These are phyloP conservation scores for Sebastes ruberrimus DNA, from an alignment of 2,797 vertebrate genomes.

Conservation along the genomic window DNA sequence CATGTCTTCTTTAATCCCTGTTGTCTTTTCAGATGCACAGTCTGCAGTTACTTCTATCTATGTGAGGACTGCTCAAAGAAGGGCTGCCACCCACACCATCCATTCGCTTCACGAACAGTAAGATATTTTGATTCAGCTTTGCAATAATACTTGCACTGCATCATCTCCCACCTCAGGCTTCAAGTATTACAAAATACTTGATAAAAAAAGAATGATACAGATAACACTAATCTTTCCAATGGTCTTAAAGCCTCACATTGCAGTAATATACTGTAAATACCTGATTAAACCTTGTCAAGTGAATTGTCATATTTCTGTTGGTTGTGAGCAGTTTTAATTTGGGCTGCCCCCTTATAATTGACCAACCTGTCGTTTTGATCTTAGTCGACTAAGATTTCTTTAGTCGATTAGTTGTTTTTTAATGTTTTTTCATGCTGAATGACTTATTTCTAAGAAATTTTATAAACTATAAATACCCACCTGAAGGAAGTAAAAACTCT, in stretches of 20 bases:
- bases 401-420: no score
- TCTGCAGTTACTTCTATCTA: conserved; percentile 77
- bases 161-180: no score
- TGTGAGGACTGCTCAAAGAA: conserved; percentile 75
- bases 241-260: background rate
- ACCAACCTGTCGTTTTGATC: no score
- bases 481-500: background rate
- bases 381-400: no score
- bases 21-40: conserved; percentile 69
- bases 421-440: no score
- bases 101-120: conserved; percentile 76
- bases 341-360: no score
- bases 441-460: no score
- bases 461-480: background rate
- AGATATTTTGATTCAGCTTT: background rate
- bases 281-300: background rate
- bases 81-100: conserved; percentile 71
- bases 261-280: background rate
- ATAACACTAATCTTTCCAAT: background rate
- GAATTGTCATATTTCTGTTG: background rate
- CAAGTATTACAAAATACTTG: no score
- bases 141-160: background rate
- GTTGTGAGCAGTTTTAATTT: background rate
- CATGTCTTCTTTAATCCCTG: background rate
- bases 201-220: background rate